Conservation (phyloP, 2,888 invertebrate species). For the Tryphoninae sp. region DNA sequence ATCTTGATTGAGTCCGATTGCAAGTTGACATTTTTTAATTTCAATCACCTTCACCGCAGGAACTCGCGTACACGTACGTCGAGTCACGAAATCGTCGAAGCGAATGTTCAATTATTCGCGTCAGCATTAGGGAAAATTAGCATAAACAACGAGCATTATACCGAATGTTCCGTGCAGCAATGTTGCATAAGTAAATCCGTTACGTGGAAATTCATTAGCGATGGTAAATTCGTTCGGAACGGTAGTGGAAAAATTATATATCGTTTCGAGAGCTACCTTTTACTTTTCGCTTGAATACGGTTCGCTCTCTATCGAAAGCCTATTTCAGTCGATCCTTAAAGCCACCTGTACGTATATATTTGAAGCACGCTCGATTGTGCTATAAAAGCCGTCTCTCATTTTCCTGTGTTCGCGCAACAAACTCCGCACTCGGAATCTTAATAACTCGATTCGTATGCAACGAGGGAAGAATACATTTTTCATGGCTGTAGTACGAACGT, state of each 20-base stretch:
- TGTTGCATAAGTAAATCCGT: not conserved
- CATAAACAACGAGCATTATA: constrained; percentile 44
- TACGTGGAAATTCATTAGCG: constrained; percentile 11
- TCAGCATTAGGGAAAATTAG: constrained; percentile 53
- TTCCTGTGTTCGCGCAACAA: constrained; percentile 34
- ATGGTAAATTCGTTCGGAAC: not conserved
- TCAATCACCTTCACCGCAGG: not conserved
- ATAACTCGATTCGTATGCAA: constrained; percentile 74
- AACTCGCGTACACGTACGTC: not conserved
- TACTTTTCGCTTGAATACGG: not conserved
- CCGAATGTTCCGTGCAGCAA: not conserved
- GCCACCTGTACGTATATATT: not conserved
- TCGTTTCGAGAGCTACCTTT: not conserved
- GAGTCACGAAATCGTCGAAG: constrained; percentile 7
- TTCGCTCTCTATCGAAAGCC: no score
- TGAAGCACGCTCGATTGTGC: constrained; percentile 24
- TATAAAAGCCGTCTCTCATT: constrained; percentile 24
- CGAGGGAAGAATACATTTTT: constrained; percentile 73
- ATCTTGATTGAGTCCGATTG: not conserved
- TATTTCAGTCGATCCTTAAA: no score
- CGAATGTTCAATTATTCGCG: constrained; percentile 52
- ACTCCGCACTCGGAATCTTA: constrained; percentile 71
- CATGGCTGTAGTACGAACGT: constrained; percentile 29
- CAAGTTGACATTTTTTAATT: not conserved
- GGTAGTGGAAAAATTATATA: not conserved